Evolutionary conservation across 2,113 vertebrate genomes (phyloP).

Genomic region (Lasiurus cinereus): DNA sequence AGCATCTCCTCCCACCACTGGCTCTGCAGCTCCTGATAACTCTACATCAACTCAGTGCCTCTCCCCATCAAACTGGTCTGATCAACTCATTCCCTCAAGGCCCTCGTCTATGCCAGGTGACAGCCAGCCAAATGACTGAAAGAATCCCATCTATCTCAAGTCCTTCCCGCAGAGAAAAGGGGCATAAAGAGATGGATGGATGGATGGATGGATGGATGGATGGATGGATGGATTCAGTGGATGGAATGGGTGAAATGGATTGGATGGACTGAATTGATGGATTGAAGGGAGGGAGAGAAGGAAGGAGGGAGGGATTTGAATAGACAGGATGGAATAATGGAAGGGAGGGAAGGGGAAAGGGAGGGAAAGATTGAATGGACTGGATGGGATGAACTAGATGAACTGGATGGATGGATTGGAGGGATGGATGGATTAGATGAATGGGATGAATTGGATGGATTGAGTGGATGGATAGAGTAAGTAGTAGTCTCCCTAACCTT

Average conservation of each 20-base stretch:
- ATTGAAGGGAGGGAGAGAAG: not conserved
- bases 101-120: not conserved
- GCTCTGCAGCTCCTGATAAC: not conserved
- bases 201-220: not conserved
- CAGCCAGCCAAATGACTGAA: not conserved
- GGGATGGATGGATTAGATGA: not conserved
- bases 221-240: not conserved
- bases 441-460: no score
- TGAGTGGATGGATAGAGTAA: not conserved
- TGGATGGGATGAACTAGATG: no score
- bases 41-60: not conserved
- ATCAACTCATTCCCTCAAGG: not conserved
- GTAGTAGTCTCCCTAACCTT: not conserved
- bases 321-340: no score
- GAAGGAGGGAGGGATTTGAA: no score
- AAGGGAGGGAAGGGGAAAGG: no score
- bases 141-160: not conserved
- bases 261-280: not conserved
- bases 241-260: not conserved
- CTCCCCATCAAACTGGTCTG: not conserved
- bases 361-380: no score
- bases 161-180: constrained; percentile 18
- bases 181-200: not conserved
- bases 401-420: not conserved
- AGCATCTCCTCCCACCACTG: not conserved